phyloP scores from a whole-genome alignment of 2,888 invertebrate genomes.

The Hololepta plana region DNA sequence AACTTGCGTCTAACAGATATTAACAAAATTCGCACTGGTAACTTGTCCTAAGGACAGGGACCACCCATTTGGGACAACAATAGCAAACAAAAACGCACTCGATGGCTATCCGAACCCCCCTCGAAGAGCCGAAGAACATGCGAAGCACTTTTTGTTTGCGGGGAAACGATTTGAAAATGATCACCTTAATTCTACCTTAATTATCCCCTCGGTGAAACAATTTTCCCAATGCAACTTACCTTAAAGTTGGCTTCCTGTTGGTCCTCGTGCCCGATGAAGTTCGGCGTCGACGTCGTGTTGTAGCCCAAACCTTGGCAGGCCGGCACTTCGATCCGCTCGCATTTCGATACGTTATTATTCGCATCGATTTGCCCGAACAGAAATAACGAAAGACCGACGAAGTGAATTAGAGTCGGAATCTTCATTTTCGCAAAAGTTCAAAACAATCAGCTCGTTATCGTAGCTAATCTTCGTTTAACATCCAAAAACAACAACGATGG shows the following conservation, averaged over 20 bases:
- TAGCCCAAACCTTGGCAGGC: conserved; percentile 70
- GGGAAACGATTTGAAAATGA: not conserved
- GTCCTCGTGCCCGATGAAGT: conserved; percentile 62
- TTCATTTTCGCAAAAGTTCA: too few relatives aligned
- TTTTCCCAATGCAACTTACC: conserved; percentile 31
- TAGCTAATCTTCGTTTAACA: too few relatives aligned
- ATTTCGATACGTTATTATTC: too few relatives aligned
- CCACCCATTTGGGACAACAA: too few relatives aligned
- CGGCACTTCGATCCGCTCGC: conserved; percentile 62
- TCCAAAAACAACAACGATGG: too few relatives aligned
- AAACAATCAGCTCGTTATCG: too few relatives aligned
- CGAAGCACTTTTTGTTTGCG: too few relatives aligned
- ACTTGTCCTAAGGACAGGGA: too few relatives aligned
- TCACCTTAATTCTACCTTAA: not conserved
- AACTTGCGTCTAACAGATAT: too few relatives aligned
- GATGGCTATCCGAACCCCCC: not conserved
- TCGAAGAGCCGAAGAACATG: too few relatives aligned
- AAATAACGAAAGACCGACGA: not conserved
- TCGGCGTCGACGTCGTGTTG: conserved; percentile 76
- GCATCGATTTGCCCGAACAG: conserved; percentile 10
- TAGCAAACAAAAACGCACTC: not conserved
- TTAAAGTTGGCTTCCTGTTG: conserved; percentile 66
- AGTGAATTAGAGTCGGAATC: too few relatives aligned
- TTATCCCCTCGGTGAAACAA: not conserved
- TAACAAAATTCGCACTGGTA: too few relatives aligned